Conservation (phyloP, 2,888 invertebrate genomes). For the Vesta saturnalis region DNA sequence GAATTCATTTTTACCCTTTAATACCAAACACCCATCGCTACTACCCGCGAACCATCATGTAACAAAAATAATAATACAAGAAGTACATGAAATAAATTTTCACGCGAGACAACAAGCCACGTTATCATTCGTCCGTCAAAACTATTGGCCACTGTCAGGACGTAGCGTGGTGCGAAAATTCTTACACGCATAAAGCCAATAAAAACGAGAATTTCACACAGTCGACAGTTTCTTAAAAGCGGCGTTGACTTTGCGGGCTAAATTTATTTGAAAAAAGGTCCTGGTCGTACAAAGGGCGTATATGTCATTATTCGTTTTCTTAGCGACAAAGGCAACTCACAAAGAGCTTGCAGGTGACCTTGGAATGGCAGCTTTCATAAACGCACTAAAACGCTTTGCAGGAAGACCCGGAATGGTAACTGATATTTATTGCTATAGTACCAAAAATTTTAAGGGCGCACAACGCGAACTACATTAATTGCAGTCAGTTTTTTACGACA, state of each 20-base stretch:
- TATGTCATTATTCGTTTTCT: background rate
- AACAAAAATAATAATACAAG: too few relatives aligned
- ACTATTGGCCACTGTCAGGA: too few relatives aligned
- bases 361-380: background rate
- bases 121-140: too few relatives aligned
- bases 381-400: background rate
- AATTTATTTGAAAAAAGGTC: background rate
- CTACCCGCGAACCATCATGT: too few relatives aligned
- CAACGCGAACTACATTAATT: background rate
- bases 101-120: too few relatives aligned
- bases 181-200: too few relatives aligned
- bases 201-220: too few relatives aligned
- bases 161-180: too few relatives aligned
- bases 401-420: background rate
- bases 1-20: too few relatives aligned
- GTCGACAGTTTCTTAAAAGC: background rate
- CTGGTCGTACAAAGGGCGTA: background rate
- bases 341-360: background rate
- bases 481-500: background rate
- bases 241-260: background rate
- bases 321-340: background rate
- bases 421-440: background rate
- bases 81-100: too few relatives aligned
- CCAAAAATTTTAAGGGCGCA: background rate
- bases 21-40: too few relatives aligned